Percentiles rank a stretch among this genome's conserved stretches.
Conservation (phyloP, 2,113 vertebrate species). For the Clinocottus analis region DNA sequence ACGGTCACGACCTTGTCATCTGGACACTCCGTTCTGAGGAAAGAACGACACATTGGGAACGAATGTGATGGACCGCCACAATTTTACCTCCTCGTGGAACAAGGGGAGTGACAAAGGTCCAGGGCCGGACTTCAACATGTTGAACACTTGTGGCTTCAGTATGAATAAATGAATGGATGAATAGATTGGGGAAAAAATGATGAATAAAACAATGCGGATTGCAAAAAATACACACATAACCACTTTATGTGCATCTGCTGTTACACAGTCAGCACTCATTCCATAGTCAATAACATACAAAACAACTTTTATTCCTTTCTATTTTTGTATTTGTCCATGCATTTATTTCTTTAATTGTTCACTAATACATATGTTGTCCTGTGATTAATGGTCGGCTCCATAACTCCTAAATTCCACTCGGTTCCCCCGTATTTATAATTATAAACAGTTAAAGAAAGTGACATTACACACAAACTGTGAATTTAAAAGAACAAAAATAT, state of each 20-base stretch:
- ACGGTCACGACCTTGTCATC: conserved; percentile 83
- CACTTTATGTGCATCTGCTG: too few relatives aligned
- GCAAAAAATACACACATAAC: too few relatives aligned
- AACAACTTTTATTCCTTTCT: too few relatives aligned
- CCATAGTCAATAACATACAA: too few relatives aligned
- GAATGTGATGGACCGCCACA: not conserved
- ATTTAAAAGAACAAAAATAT: not conserved
- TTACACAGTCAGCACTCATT: too few relatives aligned
- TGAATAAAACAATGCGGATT: not conserved
- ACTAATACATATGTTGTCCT: too few relatives aligned
- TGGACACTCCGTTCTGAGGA: conserved; percentile 78
- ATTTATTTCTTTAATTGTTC: too few relatives aligned
- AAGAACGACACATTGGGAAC: not conserved
- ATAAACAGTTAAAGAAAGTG: not conserved
- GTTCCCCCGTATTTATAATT: too few relatives aligned
- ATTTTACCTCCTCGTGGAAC: not conserved
- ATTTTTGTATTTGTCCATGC: too few relatives aligned
- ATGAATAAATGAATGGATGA: not conserved
- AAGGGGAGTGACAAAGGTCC: not conserved
- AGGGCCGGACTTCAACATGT: not conserved
- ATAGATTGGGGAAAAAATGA: not conserved
- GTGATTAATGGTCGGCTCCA: too few relatives aligned
- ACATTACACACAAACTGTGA: not conserved
- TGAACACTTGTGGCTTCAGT: not conserved
- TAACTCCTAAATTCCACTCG: too few relatives aligned